Evolutionary conservation across 2,113 vertebrate species (phyloP).

Genomic region (Antechinus stuartii): DNA sequence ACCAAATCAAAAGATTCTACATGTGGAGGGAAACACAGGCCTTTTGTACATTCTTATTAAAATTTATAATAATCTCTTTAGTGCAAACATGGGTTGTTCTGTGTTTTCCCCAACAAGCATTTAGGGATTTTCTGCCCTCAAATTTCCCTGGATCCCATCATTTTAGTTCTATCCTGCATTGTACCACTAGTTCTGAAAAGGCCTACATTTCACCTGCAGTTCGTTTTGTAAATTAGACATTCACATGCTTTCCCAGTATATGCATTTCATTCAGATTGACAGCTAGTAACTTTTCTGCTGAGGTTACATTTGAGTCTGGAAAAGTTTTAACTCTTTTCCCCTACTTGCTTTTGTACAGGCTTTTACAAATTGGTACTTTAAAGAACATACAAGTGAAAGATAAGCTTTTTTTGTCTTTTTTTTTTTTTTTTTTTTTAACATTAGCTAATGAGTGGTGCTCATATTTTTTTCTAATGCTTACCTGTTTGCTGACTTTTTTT

Average conservation of each 20-base stretch:
- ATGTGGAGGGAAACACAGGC: not conserved
- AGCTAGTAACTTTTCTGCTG: not conserved
- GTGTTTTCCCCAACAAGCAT: not conserved
- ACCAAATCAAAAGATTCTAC: not conserved
- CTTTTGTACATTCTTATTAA: not conserved
- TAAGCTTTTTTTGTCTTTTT: not conserved
- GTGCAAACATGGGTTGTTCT: not conserved
- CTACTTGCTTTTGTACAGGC: not conserved
- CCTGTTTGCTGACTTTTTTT: not conserved
- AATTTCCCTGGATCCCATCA: conserved; percentile 7
- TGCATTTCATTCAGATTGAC: not conserved
- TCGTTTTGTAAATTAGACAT: not conserved
- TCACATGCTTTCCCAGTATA: not conserved
- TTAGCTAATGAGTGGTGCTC: not conserved
- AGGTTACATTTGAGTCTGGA: not conserved
- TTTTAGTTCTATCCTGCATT: not conserved
- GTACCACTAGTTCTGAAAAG: conserved; percentile 20
- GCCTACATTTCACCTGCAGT: not conserved
- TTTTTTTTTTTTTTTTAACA: not conserved
- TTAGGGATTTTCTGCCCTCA: not conserved
- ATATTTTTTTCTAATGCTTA: not conserved
- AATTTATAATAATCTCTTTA: not conserved
- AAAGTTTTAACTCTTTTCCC: not conserved
- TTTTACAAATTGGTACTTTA: conserved; percentile 4
- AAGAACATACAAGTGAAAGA: conserved; percentile 32